Conservation (phyloP, 2,888 invertebrate species). For the Macrosiphum euphorbiae region DNA sequence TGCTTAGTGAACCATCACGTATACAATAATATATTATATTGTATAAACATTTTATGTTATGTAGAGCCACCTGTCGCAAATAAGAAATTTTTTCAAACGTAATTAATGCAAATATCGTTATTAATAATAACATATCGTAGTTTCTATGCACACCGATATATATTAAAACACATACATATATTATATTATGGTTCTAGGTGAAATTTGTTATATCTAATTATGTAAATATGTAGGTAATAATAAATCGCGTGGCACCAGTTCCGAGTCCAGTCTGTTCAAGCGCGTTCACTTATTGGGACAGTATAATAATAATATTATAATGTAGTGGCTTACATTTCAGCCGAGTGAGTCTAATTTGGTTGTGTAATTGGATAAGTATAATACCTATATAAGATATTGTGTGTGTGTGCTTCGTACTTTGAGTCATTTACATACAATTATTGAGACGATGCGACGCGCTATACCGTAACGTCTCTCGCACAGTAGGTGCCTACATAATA, state of each 20-base stretch:
- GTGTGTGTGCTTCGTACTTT: background rate
- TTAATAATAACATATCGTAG: background rate
- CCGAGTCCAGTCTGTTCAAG: background rate
- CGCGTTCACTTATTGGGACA: background rate
- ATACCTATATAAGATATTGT: background rate
- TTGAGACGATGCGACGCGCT: background rate
- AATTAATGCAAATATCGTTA: background rate
- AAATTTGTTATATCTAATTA: background rate
- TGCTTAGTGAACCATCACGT: background rate
- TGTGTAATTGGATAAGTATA: constrained; percentile 4
- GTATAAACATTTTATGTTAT: background rate
- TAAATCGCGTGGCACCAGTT: background rate
- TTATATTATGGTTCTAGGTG: background rate
- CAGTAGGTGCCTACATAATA: background rate
- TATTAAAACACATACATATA: background rate
- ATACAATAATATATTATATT: too few species aligned
- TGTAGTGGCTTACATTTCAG: background rate
- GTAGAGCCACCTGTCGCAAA: background rate
- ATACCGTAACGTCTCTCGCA: background rate
- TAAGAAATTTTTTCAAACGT: background rate
- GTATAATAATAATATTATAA: background rate
- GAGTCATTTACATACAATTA: constrained; percentile 20
- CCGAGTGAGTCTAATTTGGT: constrained; percentile 33
- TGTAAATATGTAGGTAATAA: background rate
- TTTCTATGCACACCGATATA: background rate